Evolutionary conservation across 1,140 invertebrate genomes (phyloP).

Genomic region (Thalassaphorura encarpata): DNA sequence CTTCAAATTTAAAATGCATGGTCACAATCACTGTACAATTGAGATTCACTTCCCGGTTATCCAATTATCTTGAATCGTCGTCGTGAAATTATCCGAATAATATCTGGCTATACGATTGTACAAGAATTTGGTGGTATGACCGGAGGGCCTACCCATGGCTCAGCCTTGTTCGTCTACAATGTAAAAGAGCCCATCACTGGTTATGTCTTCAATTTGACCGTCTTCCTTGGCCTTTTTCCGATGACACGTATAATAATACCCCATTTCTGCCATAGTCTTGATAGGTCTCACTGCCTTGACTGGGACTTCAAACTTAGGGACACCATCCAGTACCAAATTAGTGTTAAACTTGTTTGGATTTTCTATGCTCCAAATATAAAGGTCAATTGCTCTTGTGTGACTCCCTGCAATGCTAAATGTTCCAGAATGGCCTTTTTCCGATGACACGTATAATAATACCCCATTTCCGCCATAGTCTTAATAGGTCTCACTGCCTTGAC

Average conservation of each 20-base stretch:
- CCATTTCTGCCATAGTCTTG: constrained; percentile 20
- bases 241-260: too few relatives aligned
- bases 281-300: constrained; percentile 7
- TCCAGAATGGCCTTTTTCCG: too few relatives aligned
- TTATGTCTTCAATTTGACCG: neutral
- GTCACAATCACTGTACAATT: too few relatives aligned
- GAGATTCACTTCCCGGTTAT: too few relatives aligned
- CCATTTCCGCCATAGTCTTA: constrained; percentile 20
- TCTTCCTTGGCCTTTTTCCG: too few relatives aligned
- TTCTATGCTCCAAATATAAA: constrained; percentile 15
- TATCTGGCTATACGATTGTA: too few relatives aligned
- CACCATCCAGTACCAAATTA: constrained; percentile 11
- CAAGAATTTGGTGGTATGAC: too few relatives aligned
- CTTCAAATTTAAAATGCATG: too few relatives aligned
- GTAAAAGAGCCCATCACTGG: neutral
- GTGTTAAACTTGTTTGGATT: constrained; percentile 17
- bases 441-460: too few relatives aligned
- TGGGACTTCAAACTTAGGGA: constrained; percentile 8
- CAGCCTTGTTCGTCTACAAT: neutral
- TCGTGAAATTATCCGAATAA: too few relatives aligned
- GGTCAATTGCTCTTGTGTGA: constrained; percentile 20
- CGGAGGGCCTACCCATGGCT: neutral
- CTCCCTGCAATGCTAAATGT: constrained; percentile 14
- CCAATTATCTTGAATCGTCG: too few relatives aligned
- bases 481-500: constrained; percentile 7